Conservation (phyloP, 64 coral and sea anemone genomes). For the Hydrozoanthus tunicans region DNA sequence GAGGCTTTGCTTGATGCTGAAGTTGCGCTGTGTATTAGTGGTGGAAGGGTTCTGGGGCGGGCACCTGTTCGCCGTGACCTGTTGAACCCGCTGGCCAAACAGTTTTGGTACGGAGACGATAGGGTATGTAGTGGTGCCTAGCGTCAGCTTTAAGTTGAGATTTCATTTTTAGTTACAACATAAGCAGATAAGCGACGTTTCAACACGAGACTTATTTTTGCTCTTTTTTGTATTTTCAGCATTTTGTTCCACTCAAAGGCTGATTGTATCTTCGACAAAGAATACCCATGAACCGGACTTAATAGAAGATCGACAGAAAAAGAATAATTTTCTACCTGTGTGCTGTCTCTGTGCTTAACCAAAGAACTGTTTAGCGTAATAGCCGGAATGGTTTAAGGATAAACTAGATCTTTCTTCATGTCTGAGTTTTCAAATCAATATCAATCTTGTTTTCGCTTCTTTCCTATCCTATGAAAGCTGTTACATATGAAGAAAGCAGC, state of each 20-base stretch:
- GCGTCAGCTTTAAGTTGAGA: neutral
- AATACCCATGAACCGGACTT: neutral
- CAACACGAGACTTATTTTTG: neutral
- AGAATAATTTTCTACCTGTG: neutral
- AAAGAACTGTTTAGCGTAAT: neutral
- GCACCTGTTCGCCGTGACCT: conserved; percentile 20
- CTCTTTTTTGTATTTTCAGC: conserved; percentile 12
- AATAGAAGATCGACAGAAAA: neutral
- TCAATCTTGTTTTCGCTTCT: neutral
- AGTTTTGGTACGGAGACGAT: conserved; percentile 26
- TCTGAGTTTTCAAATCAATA: neutral
- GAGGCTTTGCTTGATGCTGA: conserved; percentile 44
- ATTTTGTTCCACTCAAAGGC: conserved; percentile 26
- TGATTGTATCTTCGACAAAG: neutral
- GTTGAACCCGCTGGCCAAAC: conserved; percentile 48
- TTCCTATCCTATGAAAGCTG: neutral
- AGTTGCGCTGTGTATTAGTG: conserved; percentile 43
- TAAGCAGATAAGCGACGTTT: neutral
- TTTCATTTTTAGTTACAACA: neutral
- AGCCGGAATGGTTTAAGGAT: neutral
- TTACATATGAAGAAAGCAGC: neutral
- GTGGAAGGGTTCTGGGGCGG: conserved; percentile 40
- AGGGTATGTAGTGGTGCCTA: conserved; percentile 1
- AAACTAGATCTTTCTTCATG: neutral
- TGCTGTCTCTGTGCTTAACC: neutral